Evolutionary conservation across 2,888 invertebrate species (phyloP).

Genomic region (Liodrosophila aerea): DNA sequence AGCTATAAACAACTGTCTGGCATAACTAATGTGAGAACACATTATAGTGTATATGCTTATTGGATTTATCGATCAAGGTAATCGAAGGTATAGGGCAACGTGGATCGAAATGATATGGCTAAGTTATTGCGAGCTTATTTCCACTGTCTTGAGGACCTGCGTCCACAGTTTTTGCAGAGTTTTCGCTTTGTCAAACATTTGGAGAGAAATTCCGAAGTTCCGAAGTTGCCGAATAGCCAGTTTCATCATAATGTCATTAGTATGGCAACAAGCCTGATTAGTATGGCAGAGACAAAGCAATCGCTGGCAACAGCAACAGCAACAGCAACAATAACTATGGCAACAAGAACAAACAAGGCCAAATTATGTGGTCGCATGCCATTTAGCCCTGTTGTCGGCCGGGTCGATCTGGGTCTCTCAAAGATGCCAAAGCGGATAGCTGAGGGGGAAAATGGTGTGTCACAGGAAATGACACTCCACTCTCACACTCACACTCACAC

Average conservation of each 20-base stretch:
- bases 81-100: too few species aligned
- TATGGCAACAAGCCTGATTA: slow-evolving; percentile 53
- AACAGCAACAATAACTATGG: not conserved
- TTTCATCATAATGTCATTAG: slow-evolving; percentile 52
- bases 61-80: too few species aligned
- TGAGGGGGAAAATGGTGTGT: not conserved
- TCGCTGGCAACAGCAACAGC: slow-evolving; percentile 16
- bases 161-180: not conserved
- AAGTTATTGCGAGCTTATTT: too few species aligned
- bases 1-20: too few species aligned
- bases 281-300: slow-evolving; percentile 44
- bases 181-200: not conserved
- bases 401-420: slow-evolving; percentile 11
- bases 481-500: too few species aligned
- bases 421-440: too few species aligned
- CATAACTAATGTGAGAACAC: too few species aligned
- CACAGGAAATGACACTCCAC: slow-evolving; percentile 55
- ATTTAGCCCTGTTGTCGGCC: slow-evolving; percentile 38
- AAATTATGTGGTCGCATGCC: slow-evolving; percentile 57
- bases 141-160: too few species aligned
- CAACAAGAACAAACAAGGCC: slow-evolving; percentile 34
- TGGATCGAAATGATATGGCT: too few species aligned
- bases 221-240: slow-evolving; percentile 8
- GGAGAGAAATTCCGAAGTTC: not conserved
- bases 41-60: too few species aligned